A percentile compares a stretch with the other conserved stretches of the same genome.
These are phyloP conservation scores for Urosaurus nigricauda DNA, from an alignment of 2,797 vertebrate genomes.

Conservation along the genomic window DNA sequence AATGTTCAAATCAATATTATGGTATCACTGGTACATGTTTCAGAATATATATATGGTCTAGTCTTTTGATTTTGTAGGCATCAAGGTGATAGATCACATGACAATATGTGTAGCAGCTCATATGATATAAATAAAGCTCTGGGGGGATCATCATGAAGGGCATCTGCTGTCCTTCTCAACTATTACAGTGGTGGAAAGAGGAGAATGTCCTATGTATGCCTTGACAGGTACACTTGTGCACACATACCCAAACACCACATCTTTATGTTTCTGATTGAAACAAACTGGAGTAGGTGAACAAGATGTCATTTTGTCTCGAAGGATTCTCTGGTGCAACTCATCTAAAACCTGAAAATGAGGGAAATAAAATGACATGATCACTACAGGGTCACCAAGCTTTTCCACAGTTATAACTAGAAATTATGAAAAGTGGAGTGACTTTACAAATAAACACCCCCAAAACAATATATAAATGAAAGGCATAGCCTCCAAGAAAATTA, in stretches of 20 bases:
- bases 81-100: background rate
- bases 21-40: background rate
- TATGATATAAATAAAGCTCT: background rate
- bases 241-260: slow-evolving; percentile 72
- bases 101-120: background rate
- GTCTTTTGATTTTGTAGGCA: background rate
- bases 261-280: slow-evolving; percentile 40
- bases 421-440: background rate
- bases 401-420: accelerated
- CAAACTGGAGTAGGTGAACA: accelerated
- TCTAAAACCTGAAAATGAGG: slow-evolving; percentile 73
- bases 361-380: background rate
- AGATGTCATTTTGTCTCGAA: slow-evolving; percentile 48
- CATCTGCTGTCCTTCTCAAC: background rate
- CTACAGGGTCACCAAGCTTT: background rate
- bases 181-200: background rate
- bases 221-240: background rate
- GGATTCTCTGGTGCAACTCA: slow-evolving; percentile 56
- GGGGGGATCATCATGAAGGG: background rate
- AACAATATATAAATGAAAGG: accelerated
- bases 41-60: background rate
- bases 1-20: background rate
- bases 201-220: background rate
- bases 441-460: accelerated
- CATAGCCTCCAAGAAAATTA: accelerated